Evolutionary conservation across 1,140 invertebrate species (phyloP).

Genomic region (Chymomyza costata): DNA sequence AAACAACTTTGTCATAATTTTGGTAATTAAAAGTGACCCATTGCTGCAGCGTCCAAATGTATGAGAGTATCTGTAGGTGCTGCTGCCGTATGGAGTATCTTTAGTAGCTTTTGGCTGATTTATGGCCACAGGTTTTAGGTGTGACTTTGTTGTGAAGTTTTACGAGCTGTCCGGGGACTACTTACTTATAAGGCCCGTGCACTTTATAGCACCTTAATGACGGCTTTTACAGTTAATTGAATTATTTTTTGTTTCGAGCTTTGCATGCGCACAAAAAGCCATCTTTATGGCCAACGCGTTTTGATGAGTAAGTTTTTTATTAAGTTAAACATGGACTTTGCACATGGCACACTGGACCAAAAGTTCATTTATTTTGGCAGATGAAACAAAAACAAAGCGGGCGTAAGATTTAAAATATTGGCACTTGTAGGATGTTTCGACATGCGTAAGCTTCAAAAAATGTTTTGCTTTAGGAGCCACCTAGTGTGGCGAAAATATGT

Average conservation of each 20-base stretch:
- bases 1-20: slow-evolving; percentile 74
- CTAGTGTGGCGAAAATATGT: no score
- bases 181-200: slow-evolving; percentile 36
- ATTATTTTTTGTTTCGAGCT: slow-evolving; percentile 37
- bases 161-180: slow-evolving; percentile 44
- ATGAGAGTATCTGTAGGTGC: slow-evolving; percentile 5
- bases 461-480: no score
- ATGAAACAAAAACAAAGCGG: no score
- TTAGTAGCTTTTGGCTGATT: slow-evolving; percentile 36
- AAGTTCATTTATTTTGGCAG: no score
- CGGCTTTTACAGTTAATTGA: slow-evolving; percentile 68
- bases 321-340: no score
- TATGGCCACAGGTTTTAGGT: slow-evolving; percentile 52
- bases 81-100: slow-evolving; percentile 4
- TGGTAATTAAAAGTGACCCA: slow-evolving; percentile 72
- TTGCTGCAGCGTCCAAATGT: slow-evolving; percentile 46
- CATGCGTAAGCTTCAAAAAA: no score
- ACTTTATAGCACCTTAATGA: no score
- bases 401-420: no score
- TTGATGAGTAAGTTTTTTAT: slow-evolving; percentile 38
- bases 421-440: no score
- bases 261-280: slow-evolving; percentile 20
- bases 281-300: slow-evolving; percentile 19
- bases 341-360: no score
- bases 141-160: slow-evolving; percentile 62